Evolutionary conservation across 2,888 invertebrate genomes (phyloP).

Genomic region (Gastrophysa polygoni): DNA sequence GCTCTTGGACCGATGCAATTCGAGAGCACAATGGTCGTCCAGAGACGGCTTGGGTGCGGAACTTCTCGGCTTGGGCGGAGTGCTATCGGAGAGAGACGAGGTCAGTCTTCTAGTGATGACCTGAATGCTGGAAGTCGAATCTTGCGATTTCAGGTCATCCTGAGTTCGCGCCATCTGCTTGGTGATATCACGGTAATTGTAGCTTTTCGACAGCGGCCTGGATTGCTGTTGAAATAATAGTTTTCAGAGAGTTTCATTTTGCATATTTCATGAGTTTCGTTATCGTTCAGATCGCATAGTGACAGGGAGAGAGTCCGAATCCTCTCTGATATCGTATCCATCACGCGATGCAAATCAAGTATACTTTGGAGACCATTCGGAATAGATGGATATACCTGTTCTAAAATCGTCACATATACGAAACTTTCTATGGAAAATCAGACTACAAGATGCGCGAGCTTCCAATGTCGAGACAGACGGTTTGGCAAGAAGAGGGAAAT

Average conservation of each 20-base stretch:
- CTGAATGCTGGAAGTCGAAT: conserved; percentile 23
- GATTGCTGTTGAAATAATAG: background rate
- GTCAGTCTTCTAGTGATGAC: conserved; percentile 20
- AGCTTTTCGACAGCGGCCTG: conserved; percentile 16
- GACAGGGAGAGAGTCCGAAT: no score
- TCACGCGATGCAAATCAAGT: no score
- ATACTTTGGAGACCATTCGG: no score
- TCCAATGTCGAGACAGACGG: no score
- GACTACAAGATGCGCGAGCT: no score
- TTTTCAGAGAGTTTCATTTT: background rate
- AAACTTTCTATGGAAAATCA: no score
- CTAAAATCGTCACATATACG: no score
- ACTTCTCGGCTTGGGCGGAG: conserved; percentile 3
- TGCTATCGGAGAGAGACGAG: background rate
- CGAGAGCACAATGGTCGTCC: conserved; percentile 53
- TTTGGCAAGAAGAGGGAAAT: no score
- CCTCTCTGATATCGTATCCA: no score
- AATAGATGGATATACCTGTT: no score
- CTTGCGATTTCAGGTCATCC: conserved; percentile 13
- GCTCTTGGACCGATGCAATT: conserved; percentile 58
- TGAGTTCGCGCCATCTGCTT: conserved; percentile 23
- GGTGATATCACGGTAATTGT: conserved; percentile 34
- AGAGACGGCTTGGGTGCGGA: conserved; percentile 26
- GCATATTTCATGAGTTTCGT: no score
- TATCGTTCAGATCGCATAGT: no score